Evolutionary conservation across 2,888 invertebrate species (phyloP), one percentile per base, ranked within the genome.

Genomic region (Andricus quercusramuli): DNA sequence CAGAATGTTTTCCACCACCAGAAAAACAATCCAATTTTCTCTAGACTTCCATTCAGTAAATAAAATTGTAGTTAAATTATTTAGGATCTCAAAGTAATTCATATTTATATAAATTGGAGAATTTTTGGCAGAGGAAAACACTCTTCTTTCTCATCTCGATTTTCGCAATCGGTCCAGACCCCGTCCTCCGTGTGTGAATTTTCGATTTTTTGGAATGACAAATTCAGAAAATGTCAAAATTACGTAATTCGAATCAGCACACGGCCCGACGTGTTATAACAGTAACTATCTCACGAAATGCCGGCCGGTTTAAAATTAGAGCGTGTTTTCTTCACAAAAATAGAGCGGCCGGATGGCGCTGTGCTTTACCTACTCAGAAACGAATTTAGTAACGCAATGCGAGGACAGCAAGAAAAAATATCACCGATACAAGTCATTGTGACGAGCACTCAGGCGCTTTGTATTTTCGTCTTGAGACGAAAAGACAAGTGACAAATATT

Each of bases 281-380:
- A 32, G 47, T 29, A 74, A 20, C 66, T 41, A 67, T 41, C 66
- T 67, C 37, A 82, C 82, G 86, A 87, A 87, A 88, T 85, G 86
- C 86, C 87, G 88, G 88, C 88, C 88, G 88, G 90, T 90, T 85
- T 91, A 91, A 90, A 90, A 90, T 91, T 91, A 91, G 91, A 89
- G 87, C 88, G 87, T 84, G 90, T 90, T 91, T 90, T 89, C 89
- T 88, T 88, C 88, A 88, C 90, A 84, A 90, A 92, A 92, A 91
- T 92, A 91, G 91, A 91, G 90, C 88, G 85, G 84, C 87, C 86
- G 89, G 87, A 88, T 89, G 86, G 85, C 86, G 88, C 87, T 87
- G 86, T 82, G 85, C 82, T 86, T 85, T 85, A 83, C 83, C 85
- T 86, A 88, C 86, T 87, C 87, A 87, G 86, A 86, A 87, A 87